Percentiles rank a stretch among this genome's conserved stretches.
Conservation (phyloP, 2,888 invertebrate species). For the Bruchidius siliquastri region DNA sequence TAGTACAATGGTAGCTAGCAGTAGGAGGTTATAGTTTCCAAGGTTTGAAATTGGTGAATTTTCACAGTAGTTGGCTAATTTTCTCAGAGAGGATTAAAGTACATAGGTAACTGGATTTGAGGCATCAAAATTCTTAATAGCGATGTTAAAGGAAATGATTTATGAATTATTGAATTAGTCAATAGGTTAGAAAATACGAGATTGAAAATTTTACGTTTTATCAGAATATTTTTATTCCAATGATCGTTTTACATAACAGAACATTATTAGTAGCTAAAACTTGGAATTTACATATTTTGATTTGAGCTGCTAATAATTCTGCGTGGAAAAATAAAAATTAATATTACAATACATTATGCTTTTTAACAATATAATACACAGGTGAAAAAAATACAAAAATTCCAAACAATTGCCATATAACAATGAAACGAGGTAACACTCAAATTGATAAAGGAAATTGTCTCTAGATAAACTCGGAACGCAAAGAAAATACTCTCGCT, state of each 20-base stretch:
- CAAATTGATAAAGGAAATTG: slow-evolving; percentile 7
- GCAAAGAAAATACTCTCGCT: slow-evolving; percentile 4
- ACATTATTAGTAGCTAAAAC: slow-evolving; percentile 27
- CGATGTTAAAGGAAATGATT: no score
- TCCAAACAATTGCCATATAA: slow-evolving; percentile 27
- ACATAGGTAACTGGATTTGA: no score
- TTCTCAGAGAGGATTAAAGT: no score
- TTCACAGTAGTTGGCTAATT: no score
- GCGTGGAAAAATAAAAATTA: slow-evolving; percentile 12
- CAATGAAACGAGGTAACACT: slow-evolving; percentile 22
- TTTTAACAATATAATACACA: slow-evolving; percentile 32
- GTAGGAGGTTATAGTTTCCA: no score
- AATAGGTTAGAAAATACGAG: no score
- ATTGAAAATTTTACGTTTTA: not conserved
- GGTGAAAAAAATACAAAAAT: slow-evolving; percentile 21
- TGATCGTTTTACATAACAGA: slow-evolving; percentile 22
- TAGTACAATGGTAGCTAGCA: no score
- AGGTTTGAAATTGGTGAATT: no score
- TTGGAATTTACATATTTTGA: slow-evolving; percentile 18
- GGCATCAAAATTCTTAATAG: no score
- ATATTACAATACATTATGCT: slow-evolving; percentile 8
- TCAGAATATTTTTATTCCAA: slow-evolving; percentile 23
- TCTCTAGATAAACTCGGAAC: slow-evolving; percentile 3
- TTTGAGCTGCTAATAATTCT: slow-evolving; percentile 21
- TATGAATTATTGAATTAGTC: no score